Percentiles rank a stretch among this genome's conserved stretches.
Evolutionary conservation across 2,888 invertebrate species (phyloP).

Genomic region (Nipponacmea schrenckii): DNA sequence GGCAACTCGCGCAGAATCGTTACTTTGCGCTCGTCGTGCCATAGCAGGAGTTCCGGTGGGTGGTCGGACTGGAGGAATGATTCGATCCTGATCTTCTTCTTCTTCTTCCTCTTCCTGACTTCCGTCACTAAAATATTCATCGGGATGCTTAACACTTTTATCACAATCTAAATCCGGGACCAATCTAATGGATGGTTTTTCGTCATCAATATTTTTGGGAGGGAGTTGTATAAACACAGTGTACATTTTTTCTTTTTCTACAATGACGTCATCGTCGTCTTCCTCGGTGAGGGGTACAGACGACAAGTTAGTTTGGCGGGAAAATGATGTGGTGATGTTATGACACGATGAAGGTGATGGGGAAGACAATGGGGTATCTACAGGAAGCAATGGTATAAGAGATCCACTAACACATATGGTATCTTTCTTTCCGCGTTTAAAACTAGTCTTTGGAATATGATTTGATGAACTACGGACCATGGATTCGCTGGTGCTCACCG

Average conservation of each 20-base stretch:
- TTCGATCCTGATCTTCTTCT: conserved; percentile 13
- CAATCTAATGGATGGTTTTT: conserved; percentile 51
- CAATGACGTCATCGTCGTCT: conserved; percentile 28
- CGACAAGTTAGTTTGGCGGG: conserved; percentile 36
- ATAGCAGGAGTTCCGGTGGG: conserved; percentile 54
- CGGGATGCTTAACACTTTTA: conserved; percentile 25
- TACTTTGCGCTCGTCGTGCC: conserved; percentile 50
- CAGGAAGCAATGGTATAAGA: conserved; percentile 41
- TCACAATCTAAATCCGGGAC: conserved; percentile 71
- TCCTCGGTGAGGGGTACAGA: conserved; percentile 32
- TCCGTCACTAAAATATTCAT: conserved; percentile 20
- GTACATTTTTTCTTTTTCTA: conserved; percentile 74
- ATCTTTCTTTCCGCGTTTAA: conserved; percentile 12
- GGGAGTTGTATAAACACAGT: conserved; percentile 88
- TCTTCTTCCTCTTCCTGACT: conserved; percentile 19
- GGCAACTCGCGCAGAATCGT: conserved; percentile 48
- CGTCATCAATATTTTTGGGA: conserved; percentile 27
- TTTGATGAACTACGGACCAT: conserved; percentile 8
- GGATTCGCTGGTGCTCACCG: background rate
- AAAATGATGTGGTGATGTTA: conserved; percentile 40
- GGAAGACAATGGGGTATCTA: conserved; percentile 37
- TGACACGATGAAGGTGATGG: conserved; percentile 27
- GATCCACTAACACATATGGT: conserved; percentile 33
- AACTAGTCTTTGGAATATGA: conserved; percentile 8
- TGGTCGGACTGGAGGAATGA: conserved; percentile 39